Percentiles rank a stretch among this genome's conserved stretches.
Conservation (phyloP, 1,140 invertebrate species). For the Pteromalus puparum region DNA sequence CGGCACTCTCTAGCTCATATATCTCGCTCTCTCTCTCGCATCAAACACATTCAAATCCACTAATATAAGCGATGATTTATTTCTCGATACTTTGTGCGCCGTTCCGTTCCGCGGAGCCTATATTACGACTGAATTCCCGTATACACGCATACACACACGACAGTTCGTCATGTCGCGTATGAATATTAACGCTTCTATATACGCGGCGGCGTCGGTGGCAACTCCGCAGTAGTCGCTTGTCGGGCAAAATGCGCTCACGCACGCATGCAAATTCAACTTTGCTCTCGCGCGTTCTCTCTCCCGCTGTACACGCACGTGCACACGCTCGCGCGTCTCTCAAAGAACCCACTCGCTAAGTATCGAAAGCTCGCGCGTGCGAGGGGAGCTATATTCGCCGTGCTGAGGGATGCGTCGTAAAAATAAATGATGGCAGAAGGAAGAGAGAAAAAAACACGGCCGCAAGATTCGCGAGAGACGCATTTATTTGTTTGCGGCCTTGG, state of each 20-base stretch:
- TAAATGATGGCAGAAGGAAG: slow-evolving; percentile 20
- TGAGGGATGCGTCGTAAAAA: slow-evolving; percentile 28
- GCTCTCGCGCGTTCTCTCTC: not conserved
- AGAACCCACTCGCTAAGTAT: slow-evolving; percentile 11
- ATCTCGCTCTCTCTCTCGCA: slow-evolving; percentile 31
- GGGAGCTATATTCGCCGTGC: not conserved
- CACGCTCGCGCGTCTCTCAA: slow-evolving; percentile 26
- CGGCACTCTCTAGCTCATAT: too few relatives aligned
- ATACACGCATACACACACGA: slow-evolving; percentile 10
- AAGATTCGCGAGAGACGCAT: slow-evolving; percentile 23
- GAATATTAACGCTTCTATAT: slow-evolving; percentile 67
- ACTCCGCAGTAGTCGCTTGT: slow-evolving; percentile 44
- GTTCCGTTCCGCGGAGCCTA: slow-evolving; percentile 38
- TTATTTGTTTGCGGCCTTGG: slow-evolving; percentile 35
- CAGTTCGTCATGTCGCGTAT: slow-evolving; percentile 63
- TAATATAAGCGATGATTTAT: slow-evolving; percentile 69
- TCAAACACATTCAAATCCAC: slow-evolving; percentile 68
- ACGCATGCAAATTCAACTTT: slow-evolving; percentile 43
- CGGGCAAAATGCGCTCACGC: slow-evolving; percentile 53
- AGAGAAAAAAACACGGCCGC: not conserved
- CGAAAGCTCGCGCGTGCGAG: slow-evolving; percentile 22
- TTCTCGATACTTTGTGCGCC: slow-evolving; percentile 66
- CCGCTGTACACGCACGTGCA: slow-evolving; percentile 38
- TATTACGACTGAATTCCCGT: slow-evolving; percentile 42
- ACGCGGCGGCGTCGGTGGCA: not conserved